A percentile compares a stretch with the other conserved stretches of the same genome.
phyloP scores from a whole-genome alignment of 2,888 invertebrate genomes.

The Sinodicranocentrus sp. region DNA sequence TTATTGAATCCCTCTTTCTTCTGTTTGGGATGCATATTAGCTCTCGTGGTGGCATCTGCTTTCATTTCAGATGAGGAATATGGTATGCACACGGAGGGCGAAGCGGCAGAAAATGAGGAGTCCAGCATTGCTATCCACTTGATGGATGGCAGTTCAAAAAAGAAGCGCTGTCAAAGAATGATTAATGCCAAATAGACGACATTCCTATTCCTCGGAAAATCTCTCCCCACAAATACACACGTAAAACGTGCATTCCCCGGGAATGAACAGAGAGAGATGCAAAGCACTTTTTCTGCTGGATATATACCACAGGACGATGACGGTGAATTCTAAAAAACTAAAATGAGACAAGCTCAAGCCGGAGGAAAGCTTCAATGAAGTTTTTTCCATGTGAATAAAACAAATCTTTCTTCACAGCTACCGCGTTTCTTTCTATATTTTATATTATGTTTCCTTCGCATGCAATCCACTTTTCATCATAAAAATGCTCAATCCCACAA shows the following conservation, averaged over 20 bases:
- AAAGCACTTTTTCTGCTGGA: no score
- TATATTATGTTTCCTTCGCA: conserved; percentile 6
- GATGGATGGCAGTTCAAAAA: conserved; percentile 77
- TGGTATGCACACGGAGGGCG: conserved; percentile 45
- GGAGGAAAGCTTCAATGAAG: conserved; percentile 20
- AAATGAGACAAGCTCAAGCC: conserved; percentile 30
- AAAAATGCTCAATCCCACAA: conserved; percentile 18
- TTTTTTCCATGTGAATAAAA: conserved; percentile 28
- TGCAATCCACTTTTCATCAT: conserved; percentile 27
- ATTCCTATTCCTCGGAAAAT: conserved; percentile 69
- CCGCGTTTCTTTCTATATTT: neutral
- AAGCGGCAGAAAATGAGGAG: conserved; percentile 66
- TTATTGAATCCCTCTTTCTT: conserved; percentile 67
- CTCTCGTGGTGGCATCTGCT: conserved; percentile 69
- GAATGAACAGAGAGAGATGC: no score
- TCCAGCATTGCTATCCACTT: conserved; percentile 73
- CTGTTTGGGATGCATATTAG: conserved; percentile 68
- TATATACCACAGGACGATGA: neutral
- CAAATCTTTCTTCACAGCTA: conserved; percentile 22
- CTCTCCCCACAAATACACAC: conserved; percentile 62
- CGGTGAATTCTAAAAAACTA: conserved; percentile 9
- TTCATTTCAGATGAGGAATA: conserved; percentile 68
- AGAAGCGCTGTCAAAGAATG: conserved; percentile 77
- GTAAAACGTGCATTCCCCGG: conserved; percentile 33
- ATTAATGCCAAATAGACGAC: conserved; percentile 77